phyloP scores from a whole-genome alignment of 2,888 invertebrate genomes.

The Elaeidobius kamerunicus region DNA sequence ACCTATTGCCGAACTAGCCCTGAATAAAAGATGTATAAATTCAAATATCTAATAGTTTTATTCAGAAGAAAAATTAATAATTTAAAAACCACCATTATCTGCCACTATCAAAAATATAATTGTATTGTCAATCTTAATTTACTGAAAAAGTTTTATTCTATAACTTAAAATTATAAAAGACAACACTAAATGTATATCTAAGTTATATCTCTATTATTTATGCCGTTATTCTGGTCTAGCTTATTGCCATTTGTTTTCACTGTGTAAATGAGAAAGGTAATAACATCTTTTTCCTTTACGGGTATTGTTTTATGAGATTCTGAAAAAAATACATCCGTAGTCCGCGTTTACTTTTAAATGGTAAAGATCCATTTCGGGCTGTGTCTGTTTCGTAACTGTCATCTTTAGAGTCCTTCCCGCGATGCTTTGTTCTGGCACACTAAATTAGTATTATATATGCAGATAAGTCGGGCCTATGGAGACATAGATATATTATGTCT shows the following conservation, averaged over 20 bases:
- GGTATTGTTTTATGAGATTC: constrained; percentile 92
- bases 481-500: too few relatives aligned
- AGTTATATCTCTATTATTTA: constrained; percentile 58
- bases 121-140: too few relatives aligned
- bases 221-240: constrained; percentile 77
- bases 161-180: neutral
- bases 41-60: too few relatives aligned
- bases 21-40: too few relatives aligned
- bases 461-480: constrained; percentile 83
- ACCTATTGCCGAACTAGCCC: too few relatives aligned
- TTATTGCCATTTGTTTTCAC: constrained; percentile 91
- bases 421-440: constrained; percentile 87
- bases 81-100: too few relatives aligned
- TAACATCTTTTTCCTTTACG: constrained; percentile 90
- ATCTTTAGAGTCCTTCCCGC: constrained; percentile 91
- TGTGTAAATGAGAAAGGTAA: constrained; percentile 94
- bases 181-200: constrained; percentile 1
- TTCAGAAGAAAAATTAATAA: too few relatives aligned
- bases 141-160: constrained; percentile 14
- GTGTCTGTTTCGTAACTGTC: constrained; percentile 92
- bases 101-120: too few relatives aligned
- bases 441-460: constrained; percentile 97
- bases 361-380: constrained; percentile 91
- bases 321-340: constrained; percentile 58
- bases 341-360: constrained; percentile 94